Evolutionary conservation across 2,888 invertebrate genomes (phyloP), one percentile per base, ranked within the genome.

Genomic region (Mesoligia furuncula): DNA sequence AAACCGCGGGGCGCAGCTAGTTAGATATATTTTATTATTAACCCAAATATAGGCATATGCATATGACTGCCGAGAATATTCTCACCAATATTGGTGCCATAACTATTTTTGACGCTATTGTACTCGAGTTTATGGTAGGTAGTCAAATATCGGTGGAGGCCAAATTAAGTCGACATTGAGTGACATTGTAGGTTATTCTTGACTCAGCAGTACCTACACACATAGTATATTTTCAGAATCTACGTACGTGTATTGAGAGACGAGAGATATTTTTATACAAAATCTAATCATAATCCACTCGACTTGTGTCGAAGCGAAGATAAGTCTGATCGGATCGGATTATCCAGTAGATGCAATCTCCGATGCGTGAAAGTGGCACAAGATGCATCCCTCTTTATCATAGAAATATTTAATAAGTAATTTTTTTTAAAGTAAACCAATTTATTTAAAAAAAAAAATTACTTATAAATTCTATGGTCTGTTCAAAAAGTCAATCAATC

Each of bases 261-360:
- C 36, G 57, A 36, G n/a, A 69, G 48, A 69, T 85, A 85, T 81
- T 81, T 81, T 81, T 75, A 81, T 27, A 72, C 15, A 57, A 69
- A 68, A 81, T 75, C 48, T 74, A 81, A 81, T 85, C 68, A 61
- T 61, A 65, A 69, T 81, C 51, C 59, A 48, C 64, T 65, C 39
- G 45, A 54, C 31, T 65, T 48, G 54, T 74, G 81, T 65, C 27
- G 51, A 64, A 54, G 81, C 31, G 57, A 74, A 69, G 31, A 70
- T 81, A 81, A 61, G 48, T 66, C 68, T 66, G 24, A 69, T 73
- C 48, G 51, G 57, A 85, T 81, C 59, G 31, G 27, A 81, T 85
- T 54, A 81, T 42, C 39, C 45, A 57, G 54, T 68, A 62, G 24
- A 72, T 81, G 81, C 85, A 81, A 61, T 85, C 54, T 81, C 11